Percentiles rank a stretch among this genome's conserved stretches.
phyloP scores from a whole-genome alignment of 2,888 invertebrate species.

The Eugnorisma glareosa region DNA sequence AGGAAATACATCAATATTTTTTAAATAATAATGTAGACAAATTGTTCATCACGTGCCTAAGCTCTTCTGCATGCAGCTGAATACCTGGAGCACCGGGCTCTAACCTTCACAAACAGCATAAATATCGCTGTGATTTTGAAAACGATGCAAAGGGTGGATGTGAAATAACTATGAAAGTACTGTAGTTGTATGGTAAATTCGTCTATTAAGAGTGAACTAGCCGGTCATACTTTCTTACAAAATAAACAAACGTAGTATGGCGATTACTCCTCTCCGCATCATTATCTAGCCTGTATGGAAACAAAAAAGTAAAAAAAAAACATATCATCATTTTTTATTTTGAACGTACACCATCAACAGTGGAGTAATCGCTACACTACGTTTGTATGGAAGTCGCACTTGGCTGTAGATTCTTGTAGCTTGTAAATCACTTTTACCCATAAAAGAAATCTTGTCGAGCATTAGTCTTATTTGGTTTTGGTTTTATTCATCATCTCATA shows the following conservation, averaged over 20 bases:
- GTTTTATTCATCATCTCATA: slow-evolving; percentile 22
- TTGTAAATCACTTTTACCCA: slow-evolving; percentile 23
- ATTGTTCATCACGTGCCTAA: not conserved
- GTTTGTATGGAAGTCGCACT: too few species aligned
- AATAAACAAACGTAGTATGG: too few species aligned
- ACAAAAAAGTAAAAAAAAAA: too few species aligned
- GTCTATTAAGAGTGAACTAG: too few species aligned
- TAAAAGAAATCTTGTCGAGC: slow-evolving; percentile 26
- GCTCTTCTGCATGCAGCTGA: not conserved
- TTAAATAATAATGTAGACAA: not conserved
- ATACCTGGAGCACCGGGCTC: not conserved
- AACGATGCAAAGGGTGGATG: not conserved
- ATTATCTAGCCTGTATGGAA: too few species aligned
- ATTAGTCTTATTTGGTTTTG: slow-evolving; percentile 9
- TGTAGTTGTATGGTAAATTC: not conserved
- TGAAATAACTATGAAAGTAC: not conserved
- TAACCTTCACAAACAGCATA: not conserved
- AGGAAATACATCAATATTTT: not conserved
- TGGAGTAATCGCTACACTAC: too few species aligned
- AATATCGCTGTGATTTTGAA: not conserved
- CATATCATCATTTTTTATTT: too few species aligned
- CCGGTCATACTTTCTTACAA: too few species aligned
- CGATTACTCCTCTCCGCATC: too few species aligned
- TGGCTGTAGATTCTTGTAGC: not conserved
- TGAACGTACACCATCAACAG: too few species aligned